phyloP scores from a whole-genome alignment of 2,797 vertebrate species.

The Craterocephalus amniculus region DNA sequence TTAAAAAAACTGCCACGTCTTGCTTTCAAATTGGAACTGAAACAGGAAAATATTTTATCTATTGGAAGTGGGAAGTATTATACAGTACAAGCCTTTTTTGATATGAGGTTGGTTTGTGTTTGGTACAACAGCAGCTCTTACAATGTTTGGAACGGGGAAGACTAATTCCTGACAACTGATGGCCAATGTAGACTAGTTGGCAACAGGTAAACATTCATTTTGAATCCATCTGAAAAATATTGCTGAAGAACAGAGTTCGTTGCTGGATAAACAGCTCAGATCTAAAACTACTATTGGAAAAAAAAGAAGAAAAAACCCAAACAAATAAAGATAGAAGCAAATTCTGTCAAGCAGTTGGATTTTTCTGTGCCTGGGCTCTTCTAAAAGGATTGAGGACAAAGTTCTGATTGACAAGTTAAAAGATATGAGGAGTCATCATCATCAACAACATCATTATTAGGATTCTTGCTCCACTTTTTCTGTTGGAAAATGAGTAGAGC shows the following conservation, averaged over 20 bases:
- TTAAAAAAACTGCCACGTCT: not conserved
- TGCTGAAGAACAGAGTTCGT: not conserved
- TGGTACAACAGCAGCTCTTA: too few species aligned
- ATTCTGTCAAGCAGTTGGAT: not conserved
- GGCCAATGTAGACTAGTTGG: not conserved
- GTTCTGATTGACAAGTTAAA: not conserved
- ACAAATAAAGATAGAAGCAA: not conserved
- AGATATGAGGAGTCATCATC: not conserved
- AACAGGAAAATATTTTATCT: too few species aligned
- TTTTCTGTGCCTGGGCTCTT: not conserved
- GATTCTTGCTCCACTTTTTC: not conserved
- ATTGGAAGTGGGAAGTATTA: not conserved
- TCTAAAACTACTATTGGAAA: too few species aligned
- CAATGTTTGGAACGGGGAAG: too few species aligned
- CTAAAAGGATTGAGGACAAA: not conserved
- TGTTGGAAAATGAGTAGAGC: not conserved
- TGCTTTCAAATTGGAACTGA: too few species aligned
- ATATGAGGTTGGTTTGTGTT: too few species aligned
- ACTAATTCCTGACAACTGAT: too few species aligned
- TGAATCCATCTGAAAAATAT: not conserved
- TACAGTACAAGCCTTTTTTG: too few species aligned
- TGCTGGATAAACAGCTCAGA: not conserved
- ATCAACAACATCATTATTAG: not conserved
- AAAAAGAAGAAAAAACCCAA: not conserved
- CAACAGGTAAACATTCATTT: not conserved